These are phyloP conservation scores for human DNA, from an alignment of 2,113 vertebrate genomes.

Conservation along the genomic window GRCh38 chr5:107069001-107069500, in stretches of 20 bases:
- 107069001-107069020: constrained; percentile 81
- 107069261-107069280: constrained; percentile 80
- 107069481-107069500: background rate
- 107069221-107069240: constrained; percentile 78
- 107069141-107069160: constrained; percentile 84
- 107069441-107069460: background rate
- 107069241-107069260: constrained; percentile 75
- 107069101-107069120: constrained; percentile 84
- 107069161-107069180: constrained; percentile 86
- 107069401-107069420: background rate
- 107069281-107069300: constrained; percentile 63
- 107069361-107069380: constrained; percentile 58
- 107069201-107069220: constrained; percentile 83
- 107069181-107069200: constrained; percentile 86
- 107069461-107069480: constrained; percentile 1
- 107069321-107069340: constrained; percentile 21
- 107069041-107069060: constrained; percentile 83
- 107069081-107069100: constrained; percentile 83
- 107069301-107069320: constrained; percentile 62
- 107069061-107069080: constrained; percentile 80
- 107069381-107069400: constrained; percentile 15
- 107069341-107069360: constrained; percentile 47
- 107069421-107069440: constrained; percentile 18
- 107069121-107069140: constrained; percentile 76
- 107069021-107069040: constrained; percentile 76